Base-by-base conservation (phyloP, 2,113 vertebrate genomes). In the Thryonomys swinderianus region DNA sequence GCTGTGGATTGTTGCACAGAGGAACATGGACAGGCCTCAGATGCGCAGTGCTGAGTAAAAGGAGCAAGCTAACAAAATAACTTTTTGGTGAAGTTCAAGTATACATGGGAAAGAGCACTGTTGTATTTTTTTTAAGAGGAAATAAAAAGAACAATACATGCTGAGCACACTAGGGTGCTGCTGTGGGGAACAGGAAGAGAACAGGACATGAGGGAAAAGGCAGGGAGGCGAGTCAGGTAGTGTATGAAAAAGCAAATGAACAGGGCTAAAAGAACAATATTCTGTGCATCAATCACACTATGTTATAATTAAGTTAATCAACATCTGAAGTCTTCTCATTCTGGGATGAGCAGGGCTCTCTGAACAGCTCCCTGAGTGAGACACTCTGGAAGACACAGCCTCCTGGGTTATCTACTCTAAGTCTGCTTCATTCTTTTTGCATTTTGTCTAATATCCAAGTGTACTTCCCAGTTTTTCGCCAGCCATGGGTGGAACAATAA, bases 31-130 rank as follows among this genome's bases (percentile, higher is more conserved):
- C 32, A 17, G 23, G 23, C 32, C 21, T 84, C 34, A 53, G 27
- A 40, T 32, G 11, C 18, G 59, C 34, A 79, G 14, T 67, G 40
- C 40, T 85, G 37, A 88, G 12, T 30, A 5, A 57, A 82, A 53
- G 45, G 51, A 94, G 30, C 3, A n/a, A 78, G 1, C 13, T 90
- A 85, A 34, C 45, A 85, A 53, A 91, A 84, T 66, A 61, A 12
- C 10, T 61, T 85, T 73, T 45, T 80, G 40, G 25, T 96, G 20
- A 85, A 88, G 67, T 93, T 59, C 45, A 94, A 94, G 57, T 87
- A 23, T n/a, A 53, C 67, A 0, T 85, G 32, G 34, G 21, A 64
- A 92, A 87, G 53, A 62, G 17, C 40, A 80, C 37, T 42, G 11
- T 42, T 37, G 53, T 25, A 48, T 59, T 53, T 73, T 92, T 82